These are phyloP conservation scores for Zosterops japonicus DNA, from an alignment of 2,113 vertebrate species.

Conservation along the genomic window DNA sequence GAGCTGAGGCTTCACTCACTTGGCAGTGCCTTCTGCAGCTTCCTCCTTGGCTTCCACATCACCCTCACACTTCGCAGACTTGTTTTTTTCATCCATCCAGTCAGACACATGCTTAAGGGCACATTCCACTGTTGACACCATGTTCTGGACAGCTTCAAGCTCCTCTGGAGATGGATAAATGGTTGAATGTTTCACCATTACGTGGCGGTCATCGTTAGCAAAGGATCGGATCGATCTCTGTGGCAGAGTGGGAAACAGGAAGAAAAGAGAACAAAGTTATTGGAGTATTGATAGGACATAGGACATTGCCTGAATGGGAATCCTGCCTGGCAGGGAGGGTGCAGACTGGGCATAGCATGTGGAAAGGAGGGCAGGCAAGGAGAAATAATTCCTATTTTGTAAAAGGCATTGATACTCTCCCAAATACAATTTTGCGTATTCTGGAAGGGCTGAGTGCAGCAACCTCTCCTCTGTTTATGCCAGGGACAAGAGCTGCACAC, in stretches of 20 bases:
- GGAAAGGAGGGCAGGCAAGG: background rate
- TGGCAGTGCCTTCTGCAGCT: conserved; percentile 77
- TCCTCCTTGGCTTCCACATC: conserved; percentile 80
- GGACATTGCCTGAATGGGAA: background rate
- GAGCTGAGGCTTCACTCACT: conserved; percentile 76
- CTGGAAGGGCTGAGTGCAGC: background rate
- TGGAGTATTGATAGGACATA: background rate
- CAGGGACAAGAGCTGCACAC: background rate
- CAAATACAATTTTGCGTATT: background rate
- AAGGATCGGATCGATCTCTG: conserved; percentile 99
- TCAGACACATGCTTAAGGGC: conserved; percentile 97
- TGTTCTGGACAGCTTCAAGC: conserved; percentile 95
- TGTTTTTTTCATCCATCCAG: conserved; percentile 89
- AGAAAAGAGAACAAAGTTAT: background rate
- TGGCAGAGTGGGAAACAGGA: background rate
- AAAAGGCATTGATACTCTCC: background rate
- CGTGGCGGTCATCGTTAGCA: conserved; percentile 97
- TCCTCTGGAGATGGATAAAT: conserved; percentile 97
- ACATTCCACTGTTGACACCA: conserved; percentile 95
- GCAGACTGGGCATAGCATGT: background rate
- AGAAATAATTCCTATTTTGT: background rate
- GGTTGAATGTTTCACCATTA: conserved; percentile 98
- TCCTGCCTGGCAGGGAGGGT: background rate
- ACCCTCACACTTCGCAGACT: conserved; percentile 71
- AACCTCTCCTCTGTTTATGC: background rate